Evolutionary conservation across 2,888 invertebrate genomes (phyloP).

Genomic region (Cecidostiba fungosa): DNA sequence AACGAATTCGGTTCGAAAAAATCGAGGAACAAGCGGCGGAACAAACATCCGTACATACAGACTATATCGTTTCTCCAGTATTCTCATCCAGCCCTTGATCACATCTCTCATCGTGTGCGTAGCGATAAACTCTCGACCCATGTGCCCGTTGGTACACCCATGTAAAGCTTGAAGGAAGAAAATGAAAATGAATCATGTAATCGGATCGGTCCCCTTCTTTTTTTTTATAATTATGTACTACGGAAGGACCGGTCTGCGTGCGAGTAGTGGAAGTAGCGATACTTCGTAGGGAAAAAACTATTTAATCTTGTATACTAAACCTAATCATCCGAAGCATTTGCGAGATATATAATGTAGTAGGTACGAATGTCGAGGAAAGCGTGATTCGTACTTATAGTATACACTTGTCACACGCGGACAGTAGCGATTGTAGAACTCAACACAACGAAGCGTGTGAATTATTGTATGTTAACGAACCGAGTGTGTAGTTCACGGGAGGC

Average conservation of each 20-base stretch:
- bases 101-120: background rate
- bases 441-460: conserved; percentile 19
- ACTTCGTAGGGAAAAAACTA: conserved; percentile 16
- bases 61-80: conserved; percentile 12
- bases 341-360: conserved; percentile 28
- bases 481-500: background rate
- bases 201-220: background rate
- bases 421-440: background rate
- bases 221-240: conserved; percentile 7
- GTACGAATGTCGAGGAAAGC: background rate
- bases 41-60: background rate
- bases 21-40: background rate
- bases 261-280: conserved; percentile 37
- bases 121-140: background rate
- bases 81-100: conserved; percentile 19
- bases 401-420: background rate
- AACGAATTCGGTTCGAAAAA: background rate
- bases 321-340: conserved; percentile 35
- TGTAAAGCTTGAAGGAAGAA: background rate
- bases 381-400: background rate
- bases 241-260: background rate
- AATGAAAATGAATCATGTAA: background rate
- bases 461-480: background rate
- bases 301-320: conserved; percentile 28
- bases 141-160: background rate